A percentile compares a stretch with the other conserved stretches of the same genome.
phyloP scores from a whole-genome alignment of 2,797 vertebrate genomes.

The Rhyacichthys aspro region DNA sequence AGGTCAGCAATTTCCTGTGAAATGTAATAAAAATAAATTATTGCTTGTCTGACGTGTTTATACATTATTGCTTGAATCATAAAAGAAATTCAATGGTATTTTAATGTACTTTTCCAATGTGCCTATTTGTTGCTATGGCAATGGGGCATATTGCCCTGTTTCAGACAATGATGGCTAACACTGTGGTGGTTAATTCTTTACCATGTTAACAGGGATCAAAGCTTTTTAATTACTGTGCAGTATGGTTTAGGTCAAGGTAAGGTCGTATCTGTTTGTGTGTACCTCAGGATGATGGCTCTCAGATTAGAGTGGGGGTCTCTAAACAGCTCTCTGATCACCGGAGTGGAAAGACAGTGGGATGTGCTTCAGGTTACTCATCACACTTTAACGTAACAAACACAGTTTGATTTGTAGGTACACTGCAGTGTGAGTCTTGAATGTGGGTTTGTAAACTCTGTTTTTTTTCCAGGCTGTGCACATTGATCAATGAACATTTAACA shows the following conservation, averaged over 20 bases:
- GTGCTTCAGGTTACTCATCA: constrained; percentile 53
- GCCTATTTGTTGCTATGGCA: neutral
- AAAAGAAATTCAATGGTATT: neutral
- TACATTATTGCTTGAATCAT: too few relatives aligned
- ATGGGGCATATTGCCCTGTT: neutral
- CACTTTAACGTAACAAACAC: constrained; percentile 44
- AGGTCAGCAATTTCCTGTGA: neutral
- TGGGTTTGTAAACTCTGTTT: constrained; percentile 29
- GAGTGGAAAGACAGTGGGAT: constrained; percentile 38
- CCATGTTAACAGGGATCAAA: constrained; percentile 15
- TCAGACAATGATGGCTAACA: neutral
- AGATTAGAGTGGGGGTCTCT: constrained; percentile 49
- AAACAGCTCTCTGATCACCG: constrained; percentile 55
- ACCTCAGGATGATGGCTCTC: constrained; percentile 38
- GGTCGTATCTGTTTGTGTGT: constrained; percentile 18
- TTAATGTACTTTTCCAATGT: neutral
- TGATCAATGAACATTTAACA: constrained; percentile 36
- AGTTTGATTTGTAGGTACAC: constrained; percentile 42
- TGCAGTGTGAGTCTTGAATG: constrained; percentile 23
- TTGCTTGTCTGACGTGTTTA: neutral
- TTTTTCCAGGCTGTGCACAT: constrained; percentile 19
- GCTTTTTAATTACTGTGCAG: constrained; percentile 13
- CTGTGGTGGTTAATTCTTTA: constrained; percentile 25
- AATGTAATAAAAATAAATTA: neutral
- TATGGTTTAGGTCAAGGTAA: constrained; percentile 34